A percentile compares a stretch with the other conserved stretches of the same genome.
These are phyloP conservation scores for Haemorhous mexicanus DNA, from an alignment of 2,113 vertebrate species.

Conservation along the genomic window DNA sequence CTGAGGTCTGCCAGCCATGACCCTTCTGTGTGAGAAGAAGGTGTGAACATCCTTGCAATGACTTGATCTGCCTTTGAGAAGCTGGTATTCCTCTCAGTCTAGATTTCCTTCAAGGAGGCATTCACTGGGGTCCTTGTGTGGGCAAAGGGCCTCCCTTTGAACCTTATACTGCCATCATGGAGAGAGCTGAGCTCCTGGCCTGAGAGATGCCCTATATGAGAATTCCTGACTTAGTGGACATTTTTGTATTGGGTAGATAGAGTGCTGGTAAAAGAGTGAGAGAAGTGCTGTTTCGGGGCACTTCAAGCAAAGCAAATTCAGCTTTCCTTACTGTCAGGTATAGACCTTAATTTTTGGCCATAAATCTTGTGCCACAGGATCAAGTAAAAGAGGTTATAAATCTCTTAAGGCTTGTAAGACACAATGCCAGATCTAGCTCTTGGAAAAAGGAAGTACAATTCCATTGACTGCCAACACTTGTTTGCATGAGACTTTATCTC, in stretches of 20 bases:
- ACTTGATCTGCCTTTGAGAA: neutral
- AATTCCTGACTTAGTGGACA: neutral
- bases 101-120: neutral
- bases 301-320: neutral
- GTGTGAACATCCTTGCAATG: neutral
- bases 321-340: no score
- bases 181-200: neutral
- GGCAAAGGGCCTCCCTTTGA: neutral
- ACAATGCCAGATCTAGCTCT: neutral
- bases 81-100: neutral
- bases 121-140: neutral
- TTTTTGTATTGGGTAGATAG: neutral
- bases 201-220: neutral
- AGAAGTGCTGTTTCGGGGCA: conserved; percentile 22
- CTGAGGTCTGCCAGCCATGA: neutral
- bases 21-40: neutral
- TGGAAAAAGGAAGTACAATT: conserved; percentile 30
- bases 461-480: conserved; percentile 18
- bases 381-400: conserved; percentile 49
- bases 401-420: conserved; percentile 43
- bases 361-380: conserved; percentile 61
- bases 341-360: neutral
- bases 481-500: conserved; percentile 37
- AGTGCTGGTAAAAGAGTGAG: neutral
- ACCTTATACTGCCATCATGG: neutral